Percentiles rank a stretch among this genome's conserved stretches.
These are phyloP conservation scores for Drosophila pegasa DNA, from an alignment of 2,888 invertebrate species.

Conservation along the genomic window DNA sequence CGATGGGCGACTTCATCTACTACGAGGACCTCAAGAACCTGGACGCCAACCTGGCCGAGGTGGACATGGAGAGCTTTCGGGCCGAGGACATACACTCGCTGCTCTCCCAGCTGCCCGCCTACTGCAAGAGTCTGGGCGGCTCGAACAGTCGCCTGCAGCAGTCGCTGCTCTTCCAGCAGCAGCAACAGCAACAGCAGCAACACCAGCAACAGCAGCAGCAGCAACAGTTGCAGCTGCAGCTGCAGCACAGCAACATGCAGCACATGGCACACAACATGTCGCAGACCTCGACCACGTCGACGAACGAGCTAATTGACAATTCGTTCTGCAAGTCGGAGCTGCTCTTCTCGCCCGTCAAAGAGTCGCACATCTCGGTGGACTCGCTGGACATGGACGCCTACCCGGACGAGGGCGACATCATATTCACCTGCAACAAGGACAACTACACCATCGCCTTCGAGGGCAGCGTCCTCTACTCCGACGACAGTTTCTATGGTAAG, in stretches of 20 bases:
- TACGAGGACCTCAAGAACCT: constrained; percentile 95
- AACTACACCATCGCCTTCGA: constrained; percentile 98
- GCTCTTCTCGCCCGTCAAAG: constrained; percentile 95
- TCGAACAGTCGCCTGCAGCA: constrained; percentile 80
- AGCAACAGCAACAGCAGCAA: constrained; percentile 69
- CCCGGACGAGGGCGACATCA: constrained; percentile 92
- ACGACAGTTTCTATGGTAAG: constrained; percentile 90
- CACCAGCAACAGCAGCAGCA: constrained; percentile 61
- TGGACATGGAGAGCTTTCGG: constrained; percentile 97
- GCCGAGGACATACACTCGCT: constrained; percentile 96
- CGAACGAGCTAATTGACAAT: constrained; percentile 91
- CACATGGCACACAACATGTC: constrained; percentile 72
- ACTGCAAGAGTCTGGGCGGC: constrained; percentile 87
- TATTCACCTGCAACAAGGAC: constrained; percentile 96
- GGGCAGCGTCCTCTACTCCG: constrained; percentile 94
- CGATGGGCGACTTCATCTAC: constrained; percentile 88
- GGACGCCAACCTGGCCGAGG: constrained; percentile 96
- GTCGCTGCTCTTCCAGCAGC: constrained; percentile 72
- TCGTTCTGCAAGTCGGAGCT: constrained; percentile 96
- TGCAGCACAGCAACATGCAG: constrained; percentile 55
- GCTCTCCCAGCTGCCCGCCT: constrained; percentile 91
- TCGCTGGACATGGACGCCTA: constrained; percentile 94
- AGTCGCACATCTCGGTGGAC: constrained; percentile 93
- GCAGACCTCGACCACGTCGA: constrained; percentile 81
- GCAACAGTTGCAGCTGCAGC: constrained; percentile 51